phyloP scores from a whole-genome alignment of 2,888 invertebrate genomes.

The Melanargia galathea region DNA sequence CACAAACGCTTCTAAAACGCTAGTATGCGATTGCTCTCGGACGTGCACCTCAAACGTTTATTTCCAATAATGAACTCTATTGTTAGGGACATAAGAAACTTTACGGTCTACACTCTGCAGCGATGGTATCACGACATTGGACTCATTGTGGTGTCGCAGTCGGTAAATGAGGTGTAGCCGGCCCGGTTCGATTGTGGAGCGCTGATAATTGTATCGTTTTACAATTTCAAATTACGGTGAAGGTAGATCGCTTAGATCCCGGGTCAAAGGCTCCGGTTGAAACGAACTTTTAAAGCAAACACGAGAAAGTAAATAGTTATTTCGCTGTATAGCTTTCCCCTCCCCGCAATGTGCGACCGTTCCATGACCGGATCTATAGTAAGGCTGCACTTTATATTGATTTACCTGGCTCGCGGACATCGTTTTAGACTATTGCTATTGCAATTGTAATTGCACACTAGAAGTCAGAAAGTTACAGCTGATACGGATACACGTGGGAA shows the following conservation, averaged over 20 bases:
- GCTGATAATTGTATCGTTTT: slow-evolving; percentile 59
- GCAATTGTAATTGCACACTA: too few species aligned
- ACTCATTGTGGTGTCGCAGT: slow-evolving; percentile 58
- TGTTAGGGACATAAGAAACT: slow-evolving; percentile 9
- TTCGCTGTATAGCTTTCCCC: slow-evolving; percentile 7
- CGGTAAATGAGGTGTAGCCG: slow-evolving; percentile 63
- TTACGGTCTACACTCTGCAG: slow-evolving; percentile 36
- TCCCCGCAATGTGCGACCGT: background rate
- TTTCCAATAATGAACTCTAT: slow-evolving; percentile 46
- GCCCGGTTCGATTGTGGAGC: slow-evolving; percentile 62
- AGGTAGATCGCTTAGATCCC: slow-evolving; percentile 34
- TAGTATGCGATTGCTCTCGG: background rate
- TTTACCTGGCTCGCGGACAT: background rate
- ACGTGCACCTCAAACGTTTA: background rate
- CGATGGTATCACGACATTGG: slow-evolving; percentile 65
- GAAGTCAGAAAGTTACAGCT: too few species aligned
- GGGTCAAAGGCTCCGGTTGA: slow-evolving; percentile 32
- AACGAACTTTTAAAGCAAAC: slow-evolving; percentile 20
- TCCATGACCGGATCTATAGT: background rate
- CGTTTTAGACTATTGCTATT: too few species aligned
- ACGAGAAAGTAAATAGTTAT: slow-evolving; percentile 19
- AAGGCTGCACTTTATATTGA: background rate
- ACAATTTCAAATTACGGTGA: slow-evolving; percentile 46
- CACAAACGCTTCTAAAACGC: background rate
- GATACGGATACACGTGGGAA: too few species aligned